Base-by-base conservation (phyloP, 2,888 invertebrate genomes). In the Thecophora atra region DNA sequence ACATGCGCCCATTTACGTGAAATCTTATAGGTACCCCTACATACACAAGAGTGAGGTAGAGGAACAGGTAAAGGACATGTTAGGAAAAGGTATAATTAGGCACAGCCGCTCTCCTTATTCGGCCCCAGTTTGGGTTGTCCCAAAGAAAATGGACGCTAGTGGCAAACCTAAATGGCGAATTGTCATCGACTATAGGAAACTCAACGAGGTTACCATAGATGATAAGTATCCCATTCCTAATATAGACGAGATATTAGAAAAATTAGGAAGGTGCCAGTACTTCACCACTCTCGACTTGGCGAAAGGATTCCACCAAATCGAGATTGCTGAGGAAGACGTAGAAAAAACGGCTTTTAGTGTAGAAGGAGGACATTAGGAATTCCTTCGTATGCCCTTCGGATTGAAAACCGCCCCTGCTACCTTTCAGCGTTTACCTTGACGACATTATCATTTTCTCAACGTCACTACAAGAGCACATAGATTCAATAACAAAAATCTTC, bases 201-300 rank as follows among this genome's bases (percentile, higher is more conserved):
- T 74, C 11, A 71, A 72, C 47, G 68, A 74, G 11, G 44, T 30
- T 26, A 72, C 71, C 7, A 65, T 74, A n/a, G 60, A 71, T 6
- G 71, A 74, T 37, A 64, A 47, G 15, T 74, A 71, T 52, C 72
- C 71, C 8, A 73, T 72, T 11, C 71, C 70, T 11, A 72, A 71
- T 19, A 74, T 74, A 4, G 70, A 72, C 21, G 72, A 74, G 11
- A 74, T 74, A 11, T 44, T 70, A 2, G 74, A 74, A 21, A 74
- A 74, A 63, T 24, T 74, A n/a, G 72, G 68, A n/a, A 70, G 62
- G 11, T 68, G 58, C 17, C 37, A 44, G 11, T 69, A 60, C 15
- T 60, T 58, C 21, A 47, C 67, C n/a, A 67, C 67, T 17, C 52
- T 63, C n/a, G 56, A 54, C 15, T 56, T 71, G 15, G 65, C 44